Conservation (phyloP, 2,888 invertebrate species). For the Athalia rosae region DNA sequence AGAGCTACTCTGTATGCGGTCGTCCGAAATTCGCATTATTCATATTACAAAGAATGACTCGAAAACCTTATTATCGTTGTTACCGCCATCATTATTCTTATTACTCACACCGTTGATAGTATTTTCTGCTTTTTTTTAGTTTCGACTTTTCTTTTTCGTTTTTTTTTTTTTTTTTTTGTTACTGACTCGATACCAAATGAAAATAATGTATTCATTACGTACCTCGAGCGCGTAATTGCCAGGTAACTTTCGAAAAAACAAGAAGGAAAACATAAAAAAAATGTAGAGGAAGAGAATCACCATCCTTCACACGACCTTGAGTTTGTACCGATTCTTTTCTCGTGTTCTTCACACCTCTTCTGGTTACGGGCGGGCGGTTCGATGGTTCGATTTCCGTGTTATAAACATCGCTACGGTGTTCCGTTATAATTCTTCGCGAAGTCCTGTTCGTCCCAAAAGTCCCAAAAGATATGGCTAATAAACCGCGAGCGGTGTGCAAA, state of each 20-base stretch:
- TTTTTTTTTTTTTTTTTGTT: not conserved
- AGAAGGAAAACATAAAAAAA: too few relatives aligned
- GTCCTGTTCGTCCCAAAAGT: constrained; percentile 32
- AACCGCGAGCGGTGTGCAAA: constrained; percentile 45
- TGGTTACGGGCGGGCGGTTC: too few relatives aligned
- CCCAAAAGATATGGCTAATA: constrained; percentile 52
- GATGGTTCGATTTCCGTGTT: too few relatives aligned
- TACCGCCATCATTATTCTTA: not conserved
- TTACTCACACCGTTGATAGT: not conserved
- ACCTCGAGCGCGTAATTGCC: too few relatives aligned
- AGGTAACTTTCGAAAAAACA: too few relatives aligned
- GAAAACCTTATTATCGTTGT: constrained; percentile 24
- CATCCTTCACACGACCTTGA: too few relatives aligned
- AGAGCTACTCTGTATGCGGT: not conserved
- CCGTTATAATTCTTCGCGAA: not conserved
- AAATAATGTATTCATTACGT: too few relatives aligned
- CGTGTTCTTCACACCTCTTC: too few relatives aligned
- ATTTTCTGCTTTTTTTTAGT: not conserved
- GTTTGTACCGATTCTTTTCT: too few relatives aligned
- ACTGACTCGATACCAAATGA: too few relatives aligned
- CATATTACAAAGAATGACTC: not conserved
- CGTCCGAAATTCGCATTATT: not conserved
- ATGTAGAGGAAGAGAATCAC: too few relatives aligned
- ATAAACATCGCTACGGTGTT: too few relatives aligned
- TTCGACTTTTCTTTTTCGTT: not conserved